These are phyloP conservation scores for Cephus pulcher DNA, from an alignment of 2,888 invertebrate genomes.

Conservation along the genomic window DNA sequence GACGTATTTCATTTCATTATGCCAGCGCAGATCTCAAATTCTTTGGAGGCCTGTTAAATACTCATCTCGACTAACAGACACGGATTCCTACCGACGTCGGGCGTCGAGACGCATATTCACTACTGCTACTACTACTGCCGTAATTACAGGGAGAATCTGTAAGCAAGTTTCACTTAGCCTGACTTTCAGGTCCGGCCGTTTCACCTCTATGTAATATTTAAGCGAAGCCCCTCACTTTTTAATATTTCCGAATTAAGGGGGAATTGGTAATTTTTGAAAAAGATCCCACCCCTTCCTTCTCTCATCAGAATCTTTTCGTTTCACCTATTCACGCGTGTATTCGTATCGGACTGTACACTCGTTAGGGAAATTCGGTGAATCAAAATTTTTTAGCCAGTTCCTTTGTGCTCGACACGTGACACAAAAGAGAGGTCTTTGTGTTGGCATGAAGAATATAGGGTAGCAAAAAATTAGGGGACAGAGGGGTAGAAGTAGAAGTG, in stretches of 20 bases:
- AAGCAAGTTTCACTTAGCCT: background rate
- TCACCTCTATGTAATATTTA: background rate
- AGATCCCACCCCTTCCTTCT: background rate
- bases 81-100: background rate
- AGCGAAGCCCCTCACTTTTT: background rate
- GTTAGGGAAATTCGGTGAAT: background rate
- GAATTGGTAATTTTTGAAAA: background rate
- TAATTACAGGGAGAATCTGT: background rate
- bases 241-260: conserved; percentile 6
- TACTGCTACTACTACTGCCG: background rate
- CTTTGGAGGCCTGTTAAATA: conserved; percentile 44
- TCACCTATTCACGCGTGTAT: background rate
- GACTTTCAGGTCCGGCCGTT: background rate
- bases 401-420: background rate
- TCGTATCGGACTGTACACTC: background rate
- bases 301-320: background rate
- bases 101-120: too few relatives aligned
- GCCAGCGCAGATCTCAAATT: conserved; percentile 41
- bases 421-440: background rate
- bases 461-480: background rate
- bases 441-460: background rate
- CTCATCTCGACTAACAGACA: conserved; percentile 4
- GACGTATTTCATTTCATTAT: conserved; percentile 59
- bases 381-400: background rate
- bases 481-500: background rate